A percentile compares a stretch with the other conserved stretches of the same genome.
These are phyloP conservation scores for Amiota minor DNA, from an alignment of 2,888 invertebrate species.

Conservation along the genomic window DNA sequence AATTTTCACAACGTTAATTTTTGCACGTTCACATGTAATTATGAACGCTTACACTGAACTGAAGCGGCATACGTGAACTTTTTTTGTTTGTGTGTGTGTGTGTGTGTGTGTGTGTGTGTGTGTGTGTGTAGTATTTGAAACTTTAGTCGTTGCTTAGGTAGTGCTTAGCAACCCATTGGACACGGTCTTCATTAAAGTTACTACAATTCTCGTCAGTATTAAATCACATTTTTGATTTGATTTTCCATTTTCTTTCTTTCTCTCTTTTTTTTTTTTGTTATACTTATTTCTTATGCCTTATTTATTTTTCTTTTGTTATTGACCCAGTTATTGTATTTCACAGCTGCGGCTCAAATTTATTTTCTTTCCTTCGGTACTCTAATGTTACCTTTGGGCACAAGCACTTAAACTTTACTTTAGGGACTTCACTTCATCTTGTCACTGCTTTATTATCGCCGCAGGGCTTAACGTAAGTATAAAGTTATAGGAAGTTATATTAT, in stretches of 20 bases:
- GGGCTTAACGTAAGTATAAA: too few species aligned
- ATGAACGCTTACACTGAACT: background rate
- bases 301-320: background rate
- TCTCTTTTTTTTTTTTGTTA: background rate
- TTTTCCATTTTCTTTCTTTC: background rate
- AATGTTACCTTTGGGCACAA: slow-evolving; percentile 19
- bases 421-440: background rate
- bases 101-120: too few species aligned
- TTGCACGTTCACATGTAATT: slow-evolving; percentile 19
- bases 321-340: background rate
- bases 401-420: background rate
- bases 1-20: background rate
- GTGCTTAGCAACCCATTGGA: too few species aligned
- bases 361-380: background rate
- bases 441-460: too few species aligned
- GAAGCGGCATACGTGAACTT: too few species aligned
- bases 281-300: too few species aligned
- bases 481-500: too few species aligned
- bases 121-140: too few species aligned
- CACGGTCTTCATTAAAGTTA: background rate
- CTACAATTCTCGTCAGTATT: background rate
- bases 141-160: too few species aligned
- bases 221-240: background rate
- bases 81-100: too few species aligned
- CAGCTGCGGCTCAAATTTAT: too few species aligned